Evolutionary conservation across 2,888 invertebrate species (phyloP), one percentile per base, ranked within the genome.

Genomic region (Cheilosia impressa): DNA sequence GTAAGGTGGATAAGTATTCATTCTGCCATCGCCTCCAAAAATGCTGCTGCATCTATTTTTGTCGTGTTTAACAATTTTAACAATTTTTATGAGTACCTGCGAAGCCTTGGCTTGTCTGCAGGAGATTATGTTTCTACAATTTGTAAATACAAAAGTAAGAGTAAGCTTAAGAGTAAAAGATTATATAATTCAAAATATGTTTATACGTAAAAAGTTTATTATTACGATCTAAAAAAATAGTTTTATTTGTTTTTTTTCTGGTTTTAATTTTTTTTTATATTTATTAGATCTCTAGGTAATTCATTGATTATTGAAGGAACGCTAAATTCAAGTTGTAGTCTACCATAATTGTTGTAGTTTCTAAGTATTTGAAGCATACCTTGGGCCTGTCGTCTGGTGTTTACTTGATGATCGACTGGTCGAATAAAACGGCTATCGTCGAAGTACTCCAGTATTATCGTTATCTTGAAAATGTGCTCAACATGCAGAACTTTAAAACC

Each of bases 31-130:
- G 22, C 55, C 68, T 52, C 52, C 65, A 76, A 38, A 76, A 76
- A 27, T 77, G 68, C 60, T 53, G 68, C 58, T 62, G 52, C 68
- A 68, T 76, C 31, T 24, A n/a, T n/a, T n/a, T n/a, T n/a, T n/a
- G n/a, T n/a, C n/a, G n/a, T n/a, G n/a, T n/a, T n/a, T n/a, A n/a
- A n/a, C n/a, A n/a, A n/a, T n/a, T 27, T 27, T 27, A 27, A 5
- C 27, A 27, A 27, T 27, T 27, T 27, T 27, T n/a, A 27, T 27
- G 27, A 5, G 27, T 27, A 27, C 27, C 27, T 27, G 27, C 27
- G 27, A 27, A 27, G 27, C 27, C 27, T 27, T 27, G 27, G 27
- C 27, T 27, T 27, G 27, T 27, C 27, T 27, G 27, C 27, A 27
- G 27, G 27, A 27, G 27, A 27, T 27, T 27, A 45, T 45, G 45